Percentiles rank a stretch among this genome's conserved stretches.
Evolutionary conservation across 2,888 invertebrate species (phyloP).

Genomic region (Cacoxenus indagator): DNA sequence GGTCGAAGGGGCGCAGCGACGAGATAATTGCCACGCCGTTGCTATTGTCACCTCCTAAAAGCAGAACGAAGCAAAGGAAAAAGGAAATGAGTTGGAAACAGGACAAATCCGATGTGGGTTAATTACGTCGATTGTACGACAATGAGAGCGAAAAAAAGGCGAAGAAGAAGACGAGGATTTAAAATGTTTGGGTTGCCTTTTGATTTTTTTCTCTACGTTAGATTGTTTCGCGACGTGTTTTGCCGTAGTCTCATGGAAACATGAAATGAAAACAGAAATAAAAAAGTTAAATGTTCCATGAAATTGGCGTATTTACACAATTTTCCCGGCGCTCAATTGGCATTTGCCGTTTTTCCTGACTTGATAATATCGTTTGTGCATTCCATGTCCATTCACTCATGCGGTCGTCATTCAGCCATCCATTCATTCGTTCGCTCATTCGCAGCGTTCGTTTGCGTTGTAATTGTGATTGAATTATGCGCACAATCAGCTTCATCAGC

Average conservation of each 20-base stretch:
- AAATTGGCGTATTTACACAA: neutral
- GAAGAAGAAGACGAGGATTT: neutral
- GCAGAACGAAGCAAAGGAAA: neutral
- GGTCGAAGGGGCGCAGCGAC: slow-evolving; percentile 90
- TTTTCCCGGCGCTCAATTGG: neutral
- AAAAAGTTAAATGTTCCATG: neutral
- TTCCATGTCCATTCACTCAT: neutral
- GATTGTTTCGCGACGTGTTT: neutral
- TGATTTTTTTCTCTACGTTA: neutral
- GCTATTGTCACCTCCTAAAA: slow-evolving; percentile 90
- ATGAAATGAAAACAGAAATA: neutral
- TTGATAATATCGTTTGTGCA: neutral
- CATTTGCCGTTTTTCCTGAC: neutral
- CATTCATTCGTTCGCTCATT: neutral
- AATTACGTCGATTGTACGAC: slow-evolving; percentile 42
- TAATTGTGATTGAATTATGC: slow-evolving; percentile 62
- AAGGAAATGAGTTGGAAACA: slow-evolving; percentile 41
- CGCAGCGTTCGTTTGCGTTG: slow-evolving; percentile 53
- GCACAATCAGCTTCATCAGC: slow-evolving; percentile 56
- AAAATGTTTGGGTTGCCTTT: neutral
- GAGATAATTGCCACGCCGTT: slow-evolving; percentile 98
- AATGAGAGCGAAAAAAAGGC: neutral
- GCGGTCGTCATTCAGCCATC: neutral
- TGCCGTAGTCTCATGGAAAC: neutral
- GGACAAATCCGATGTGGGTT: slow-evolving; percentile 21